Evolutionary conservation across 2,888 invertebrate genomes (phyloP), one percentile per base, ranked within the genome.

Genomic region (Steromphala cineraria): DNA sequence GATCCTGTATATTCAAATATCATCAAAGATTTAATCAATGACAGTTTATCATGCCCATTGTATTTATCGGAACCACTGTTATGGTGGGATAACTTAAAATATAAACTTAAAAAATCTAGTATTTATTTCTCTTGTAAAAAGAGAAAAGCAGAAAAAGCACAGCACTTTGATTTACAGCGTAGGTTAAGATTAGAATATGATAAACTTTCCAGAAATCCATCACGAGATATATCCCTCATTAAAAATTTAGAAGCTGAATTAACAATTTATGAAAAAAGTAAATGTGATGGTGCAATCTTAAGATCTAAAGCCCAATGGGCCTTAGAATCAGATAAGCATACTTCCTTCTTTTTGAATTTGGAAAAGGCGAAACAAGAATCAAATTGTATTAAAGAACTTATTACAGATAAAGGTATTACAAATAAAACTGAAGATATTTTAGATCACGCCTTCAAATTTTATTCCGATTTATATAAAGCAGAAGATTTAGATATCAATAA

Each of bases 11-110:
- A 71, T 55, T 5, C 17, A 71, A 74, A 62, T 1, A 71, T 19
- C n/a, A 17, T 76, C 28, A 75, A 24, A 52, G 53, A 31, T 56
- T 56, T 78, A 56, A 76, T 55, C 31, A 31, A 31, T 17, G 55
- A 76, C n/a, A 53, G 19, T 53, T 28, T 31, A n/a, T 19, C 8
- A 2, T 53, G 31, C 10, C 53, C 53, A 19, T 28, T 76, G 24
- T 53, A 53, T 53, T 28, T 53, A 53, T 28, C 24, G 21, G 74
- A 79, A 31, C 79, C 79, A 31, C 40, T 75, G 17, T 28, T 80
- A 2, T 82, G 78, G 82, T 82, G 78, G 82, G 82, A 78, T 62
- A 77, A 78, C 75, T 53, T 82, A 10, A 82, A 80, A 80, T 82
- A 80, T 56, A 55, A 53, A 15, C 24, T 78, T 13, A 82, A 80